These are phyloP conservation scores for Tarsius wallacei DNA, from an alignment of 2,797 vertebrate genomes.

Conservation along the genomic window DNA sequence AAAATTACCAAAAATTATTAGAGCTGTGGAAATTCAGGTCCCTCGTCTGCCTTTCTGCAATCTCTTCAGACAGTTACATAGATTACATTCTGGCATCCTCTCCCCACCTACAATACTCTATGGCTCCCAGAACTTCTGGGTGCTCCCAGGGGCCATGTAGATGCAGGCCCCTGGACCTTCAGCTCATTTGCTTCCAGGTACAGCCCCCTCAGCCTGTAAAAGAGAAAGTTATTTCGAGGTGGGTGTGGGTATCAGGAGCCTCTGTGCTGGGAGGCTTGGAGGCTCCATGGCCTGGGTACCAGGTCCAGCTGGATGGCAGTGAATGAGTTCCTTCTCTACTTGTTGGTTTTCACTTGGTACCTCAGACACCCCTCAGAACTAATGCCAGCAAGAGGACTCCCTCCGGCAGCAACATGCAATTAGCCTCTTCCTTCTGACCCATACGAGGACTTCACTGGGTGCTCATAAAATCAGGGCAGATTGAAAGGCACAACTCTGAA, in stretches of 20 bases:
- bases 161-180: not conserved
- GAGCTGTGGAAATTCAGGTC: accelerated
- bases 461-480: not conserved
- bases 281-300: not conserved
- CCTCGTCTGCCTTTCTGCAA: not conserved
- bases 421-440: not conserved
- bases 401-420: not conserved
- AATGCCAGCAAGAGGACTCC: not conserved
- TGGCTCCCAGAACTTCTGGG: not conserved
- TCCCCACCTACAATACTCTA: not conserved
- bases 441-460: not conserved
- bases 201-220: not conserved
- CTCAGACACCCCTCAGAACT: not conserved
- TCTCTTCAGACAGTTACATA: not conserved
- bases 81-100: not conserved
- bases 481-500: not conserved
- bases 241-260: not conserved
- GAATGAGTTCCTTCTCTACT: accelerated
- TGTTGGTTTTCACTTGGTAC: not conserved
- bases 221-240: not conserved
- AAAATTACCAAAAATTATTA: not conserved
- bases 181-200: not conserved
- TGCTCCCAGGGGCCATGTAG: not conserved
- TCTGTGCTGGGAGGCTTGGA: not conserved
- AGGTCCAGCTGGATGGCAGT: not conserved